These are phyloP conservation scores for Orthonychiurus folsomi DNA, from an alignment of 2,888 invertebrate species.

Conservation along the genomic window DNA sequence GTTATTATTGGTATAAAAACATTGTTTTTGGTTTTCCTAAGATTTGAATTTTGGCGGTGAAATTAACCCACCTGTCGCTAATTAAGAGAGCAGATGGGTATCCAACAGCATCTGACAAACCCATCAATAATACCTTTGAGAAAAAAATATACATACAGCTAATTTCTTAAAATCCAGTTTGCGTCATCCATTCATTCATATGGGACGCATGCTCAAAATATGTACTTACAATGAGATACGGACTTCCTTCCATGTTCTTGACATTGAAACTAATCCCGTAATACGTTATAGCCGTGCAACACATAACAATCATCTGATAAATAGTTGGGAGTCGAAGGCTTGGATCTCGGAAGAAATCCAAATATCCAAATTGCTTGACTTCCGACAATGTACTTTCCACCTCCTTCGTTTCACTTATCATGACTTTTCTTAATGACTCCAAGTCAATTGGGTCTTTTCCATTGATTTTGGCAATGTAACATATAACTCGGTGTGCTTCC, in stretches of 20 bases:
- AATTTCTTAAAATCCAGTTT: too few relatives aligned
- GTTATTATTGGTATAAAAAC: too few relatives aligned
- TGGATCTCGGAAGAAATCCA: conserved; percentile 23
- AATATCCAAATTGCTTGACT: conserved; percentile 27
- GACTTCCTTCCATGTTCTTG: conserved; percentile 25
- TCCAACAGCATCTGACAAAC: conserved; percentile 25
- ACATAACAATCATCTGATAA: conserved; percentile 28
- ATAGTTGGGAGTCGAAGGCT: conserved; percentile 21
- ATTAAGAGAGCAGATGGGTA: conserved; percentile 25
- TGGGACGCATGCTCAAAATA: too few relatives aligned
- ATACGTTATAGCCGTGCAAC: conserved; percentile 26
- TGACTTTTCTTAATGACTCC: conserved; percentile 19
- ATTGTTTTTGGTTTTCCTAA: too few relatives aligned
- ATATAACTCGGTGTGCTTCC: conserved; percentile 27
- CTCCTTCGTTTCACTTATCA: conserved; percentile 18
- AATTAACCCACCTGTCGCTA: too few relatives aligned
- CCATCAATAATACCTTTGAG: conserved; percentile 25
- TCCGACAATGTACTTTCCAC: too few relatives aligned
- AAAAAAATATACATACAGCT: too few relatives aligned
- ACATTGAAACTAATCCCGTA: conserved; percentile 28
- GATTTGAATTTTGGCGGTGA: too few relatives aligned
- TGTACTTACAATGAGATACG: conserved; percentile 25
- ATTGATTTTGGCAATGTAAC: conserved; percentile 32
- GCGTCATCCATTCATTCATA: too few relatives aligned
- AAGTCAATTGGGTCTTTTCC: conserved; percentile 18